Conservation (phyloP, 1,140 invertebrate species). For the Brachystomella parvula region DNA sequence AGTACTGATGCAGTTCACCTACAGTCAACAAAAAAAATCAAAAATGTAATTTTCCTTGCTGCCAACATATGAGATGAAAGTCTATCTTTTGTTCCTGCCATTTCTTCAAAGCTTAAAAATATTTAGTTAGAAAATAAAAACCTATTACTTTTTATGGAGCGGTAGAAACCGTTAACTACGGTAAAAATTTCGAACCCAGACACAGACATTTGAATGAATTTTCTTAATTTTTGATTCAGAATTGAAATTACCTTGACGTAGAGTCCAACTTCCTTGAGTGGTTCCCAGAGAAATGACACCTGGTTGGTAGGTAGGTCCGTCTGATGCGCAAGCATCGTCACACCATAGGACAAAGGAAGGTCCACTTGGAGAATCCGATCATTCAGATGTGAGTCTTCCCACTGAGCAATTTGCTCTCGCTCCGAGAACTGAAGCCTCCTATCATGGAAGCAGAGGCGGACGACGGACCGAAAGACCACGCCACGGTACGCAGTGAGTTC, state of each 20-base stretch:
- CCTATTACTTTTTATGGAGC: no score
- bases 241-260: constrained; percentile 68
- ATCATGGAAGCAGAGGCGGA: constrained; percentile 91
- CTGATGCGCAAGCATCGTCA: constrained; percentile 72
- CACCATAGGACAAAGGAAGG: constrained; percentile 84
- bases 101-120: no score
- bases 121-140: no score
- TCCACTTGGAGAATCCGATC: constrained; percentile 89
- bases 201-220: neutral
- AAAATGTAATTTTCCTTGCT: neutral
- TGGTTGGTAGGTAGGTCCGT: constrained; percentile 60
- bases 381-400: constrained; percentile 76
- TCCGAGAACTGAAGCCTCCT: constrained; percentile 82
- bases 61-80: neutral
- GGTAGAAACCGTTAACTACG: no score
- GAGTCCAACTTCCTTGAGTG: constrained; percentile 87
- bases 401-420: constrained; percentile 80
- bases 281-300: constrained; percentile 88
- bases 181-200: no score
- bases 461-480: constrained; percentile 61
- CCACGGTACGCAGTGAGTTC: constrained; percentile 82
- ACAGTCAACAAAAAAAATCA: constrained; percentile 21
- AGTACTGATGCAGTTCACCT: constrained; percentile 92
- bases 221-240: neutral
- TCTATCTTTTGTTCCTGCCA: no score